Evolutionary conservation across 2,888 invertebrate species (phyloP).

Genomic region (Odontothrips loti): DNA sequence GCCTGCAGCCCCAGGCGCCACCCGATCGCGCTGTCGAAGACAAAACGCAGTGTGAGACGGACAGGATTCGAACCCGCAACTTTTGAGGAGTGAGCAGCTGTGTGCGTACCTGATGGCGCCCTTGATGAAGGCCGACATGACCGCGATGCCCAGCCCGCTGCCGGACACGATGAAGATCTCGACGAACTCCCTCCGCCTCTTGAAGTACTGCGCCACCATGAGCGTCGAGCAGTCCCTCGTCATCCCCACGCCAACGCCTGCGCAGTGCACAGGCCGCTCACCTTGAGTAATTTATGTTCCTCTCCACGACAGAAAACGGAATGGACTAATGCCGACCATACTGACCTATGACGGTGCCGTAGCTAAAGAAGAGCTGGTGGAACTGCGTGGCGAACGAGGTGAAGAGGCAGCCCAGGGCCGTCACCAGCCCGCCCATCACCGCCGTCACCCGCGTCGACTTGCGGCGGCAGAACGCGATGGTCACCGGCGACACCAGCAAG

Average conservation of each 20-base stretch:
- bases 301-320: too few relatives aligned
- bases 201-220: slow-evolving; percentile 90
- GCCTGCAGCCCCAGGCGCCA: slow-evolving; percentile 82
- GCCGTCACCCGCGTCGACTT: slow-evolving; percentile 85
- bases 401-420: slow-evolving; percentile 81
- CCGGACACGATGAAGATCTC: slow-evolving; percentile 85
- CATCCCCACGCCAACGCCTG: slow-evolving; percentile 77
- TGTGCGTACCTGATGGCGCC: slow-evolving; percentile 64
- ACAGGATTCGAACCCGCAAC: too few relatives aligned
- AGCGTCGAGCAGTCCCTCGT: slow-evolving; percentile 80
- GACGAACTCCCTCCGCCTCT: slow-evolving; percentile 74
- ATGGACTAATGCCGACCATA: too few relatives aligned
- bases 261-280: slow-evolving; percentile 31
- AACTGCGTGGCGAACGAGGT: slow-evolving; percentile 86
- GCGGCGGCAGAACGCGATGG: slow-evolving; percentile 77
- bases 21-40: slow-evolving; percentile 39
- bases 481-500: slow-evolving; percentile 74
- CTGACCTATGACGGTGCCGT: slow-evolving; percentile 57
- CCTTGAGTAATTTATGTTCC: too few relatives aligned
- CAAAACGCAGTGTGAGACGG: neutral
- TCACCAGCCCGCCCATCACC: slow-evolving; percentile 79
- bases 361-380: slow-evolving; percentile 85
- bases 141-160: slow-evolving; percentile 76
- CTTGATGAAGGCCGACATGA: slow-evolving; percentile 78
- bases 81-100: too few relatives aligned